A percentile compares a stretch with the other conserved stretches of the same genome.
Conservation (phyloP, 2,113 vertebrate genomes). For the rabbit (Oryctolagus cuniculus) region DNA sequence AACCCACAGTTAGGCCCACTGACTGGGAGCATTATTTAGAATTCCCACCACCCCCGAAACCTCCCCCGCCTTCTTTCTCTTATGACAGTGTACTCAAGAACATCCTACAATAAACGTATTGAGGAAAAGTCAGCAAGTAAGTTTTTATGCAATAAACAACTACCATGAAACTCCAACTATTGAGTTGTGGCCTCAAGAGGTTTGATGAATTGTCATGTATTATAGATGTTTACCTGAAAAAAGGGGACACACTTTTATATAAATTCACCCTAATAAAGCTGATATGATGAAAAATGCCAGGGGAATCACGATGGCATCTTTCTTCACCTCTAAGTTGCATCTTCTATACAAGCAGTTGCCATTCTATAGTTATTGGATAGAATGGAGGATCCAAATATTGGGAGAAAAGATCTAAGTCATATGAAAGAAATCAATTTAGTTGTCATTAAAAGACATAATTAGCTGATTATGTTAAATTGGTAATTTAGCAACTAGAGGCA, state of each 20-base stretch:
- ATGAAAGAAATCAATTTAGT: neutral
- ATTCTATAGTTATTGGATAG: neutral
- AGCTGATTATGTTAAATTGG: neutral
- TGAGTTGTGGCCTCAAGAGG: neutral
- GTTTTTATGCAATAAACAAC: neutral
- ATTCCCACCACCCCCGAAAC: neutral
- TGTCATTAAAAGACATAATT: neutral
- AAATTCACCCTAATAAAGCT: neutral
- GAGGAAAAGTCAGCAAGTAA: conserved; percentile 36
- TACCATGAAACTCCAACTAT: neutral
- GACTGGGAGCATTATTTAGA: conserved; percentile 63
- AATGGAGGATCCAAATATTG: neutral
- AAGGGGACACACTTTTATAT: neutral
- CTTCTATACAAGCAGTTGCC: neutral
- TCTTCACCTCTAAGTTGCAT: neutral
- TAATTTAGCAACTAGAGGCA: neutral
- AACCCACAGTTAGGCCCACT: conserved; percentile 60
- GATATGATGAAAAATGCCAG: neutral
- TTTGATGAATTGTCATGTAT: neutral
- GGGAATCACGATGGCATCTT: neutral
- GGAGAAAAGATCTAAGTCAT: neutral
- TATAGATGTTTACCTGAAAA: conserved; percentile 8
- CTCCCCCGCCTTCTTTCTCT: neutral
- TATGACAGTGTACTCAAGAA: neutral
- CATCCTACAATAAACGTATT: conserved; percentile 23